Conservation (phyloP, 2,113 vertebrate genomes). For the Bubo scandiacus region DNA sequence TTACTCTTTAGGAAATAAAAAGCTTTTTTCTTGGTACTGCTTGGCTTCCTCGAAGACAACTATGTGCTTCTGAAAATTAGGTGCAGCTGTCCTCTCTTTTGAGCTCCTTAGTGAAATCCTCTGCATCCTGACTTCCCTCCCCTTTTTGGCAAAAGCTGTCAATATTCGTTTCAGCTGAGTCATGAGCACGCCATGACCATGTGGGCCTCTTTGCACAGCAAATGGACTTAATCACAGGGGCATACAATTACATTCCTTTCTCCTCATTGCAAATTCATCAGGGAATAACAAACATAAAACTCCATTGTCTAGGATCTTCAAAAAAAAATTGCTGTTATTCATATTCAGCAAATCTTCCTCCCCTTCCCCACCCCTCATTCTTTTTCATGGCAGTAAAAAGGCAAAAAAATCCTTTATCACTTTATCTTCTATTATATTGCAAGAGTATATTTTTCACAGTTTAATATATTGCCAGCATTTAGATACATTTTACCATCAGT, state of each 20-base stretch:
- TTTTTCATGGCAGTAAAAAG: background rate
- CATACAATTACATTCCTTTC: constrained; percentile 48
- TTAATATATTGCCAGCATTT: background rate
- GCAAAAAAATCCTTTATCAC: background rate
- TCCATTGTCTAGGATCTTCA: constrained; percentile 16
- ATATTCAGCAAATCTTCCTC: background rate
- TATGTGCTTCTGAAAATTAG: constrained; percentile 52
- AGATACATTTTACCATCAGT: background rate
- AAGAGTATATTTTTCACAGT: background rate
- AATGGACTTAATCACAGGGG: constrained; percentile 39
- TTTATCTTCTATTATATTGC: background rate
- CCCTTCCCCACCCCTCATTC: background rate
- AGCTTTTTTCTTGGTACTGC: background rate
- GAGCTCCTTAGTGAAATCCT: constrained; percentile 7
- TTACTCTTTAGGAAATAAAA: constrained; percentile 26
- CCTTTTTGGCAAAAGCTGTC: constrained; percentile 6
- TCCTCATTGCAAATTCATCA: constrained; percentile 25
- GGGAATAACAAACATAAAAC: constrained; percentile 44
- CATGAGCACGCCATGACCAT: background rate
- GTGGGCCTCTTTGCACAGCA: constrained; percentile 8
- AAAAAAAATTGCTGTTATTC: background rate
- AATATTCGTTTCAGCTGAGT: background rate
- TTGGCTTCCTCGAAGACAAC: background rate
- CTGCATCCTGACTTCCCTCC: background rate
- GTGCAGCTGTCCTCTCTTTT: constrained; percentile 30